A percentile compares a stretch with the other conserved stretches of the same genome.
phyloP scores from a whole-genome alignment of 2,888 invertebrate species.

The Polyommatus iphigenia region DNA sequence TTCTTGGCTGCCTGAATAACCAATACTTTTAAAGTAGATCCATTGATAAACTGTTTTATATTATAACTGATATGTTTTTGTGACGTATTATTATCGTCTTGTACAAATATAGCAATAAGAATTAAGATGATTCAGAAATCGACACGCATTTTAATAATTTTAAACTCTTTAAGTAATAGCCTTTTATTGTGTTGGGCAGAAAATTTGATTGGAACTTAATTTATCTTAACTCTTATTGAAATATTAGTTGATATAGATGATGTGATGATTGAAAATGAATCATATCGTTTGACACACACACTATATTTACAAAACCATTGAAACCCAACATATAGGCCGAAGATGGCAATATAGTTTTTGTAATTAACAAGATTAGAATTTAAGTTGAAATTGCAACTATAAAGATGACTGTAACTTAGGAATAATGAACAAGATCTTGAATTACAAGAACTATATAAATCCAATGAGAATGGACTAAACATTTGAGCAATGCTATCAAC shows the following conservation, averaged over 20 bases:
- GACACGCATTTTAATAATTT: conserved; percentile 21
- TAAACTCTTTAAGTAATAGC: not conserved
- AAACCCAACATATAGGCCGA: conserved; percentile 6
- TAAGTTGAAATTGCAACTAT: not conserved
- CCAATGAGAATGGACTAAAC: not conserved
- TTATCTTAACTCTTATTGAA: conserved; percentile 14
- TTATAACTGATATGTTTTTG: conserved; percentile 58
- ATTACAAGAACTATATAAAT: conserved; percentile 2
- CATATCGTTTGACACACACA: conserved; percentile 14
- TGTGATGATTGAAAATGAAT: conserved; percentile 14
- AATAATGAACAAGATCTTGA: not conserved
- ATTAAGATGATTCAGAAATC: conserved; percentile 24
- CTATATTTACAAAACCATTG: conserved; percentile 23
- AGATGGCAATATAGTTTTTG: not conserved
- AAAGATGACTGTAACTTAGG: not conserved
- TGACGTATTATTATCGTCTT: conserved; percentile 49
- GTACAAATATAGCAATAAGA: conserved; percentile 38
- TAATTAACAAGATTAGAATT: not conserved
- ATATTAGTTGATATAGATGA: conserved; percentile 3
- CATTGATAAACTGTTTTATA: conserved; percentile 42
- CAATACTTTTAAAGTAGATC: conserved; percentile 37
- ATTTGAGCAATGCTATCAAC: not conserved
- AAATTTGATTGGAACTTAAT: not conserved
- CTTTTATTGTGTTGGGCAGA: not conserved
- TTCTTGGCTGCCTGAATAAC: conserved; percentile 32